Conservation (phyloP, 1,140 invertebrate genomes). For the Papilio polyxenes region DNA sequence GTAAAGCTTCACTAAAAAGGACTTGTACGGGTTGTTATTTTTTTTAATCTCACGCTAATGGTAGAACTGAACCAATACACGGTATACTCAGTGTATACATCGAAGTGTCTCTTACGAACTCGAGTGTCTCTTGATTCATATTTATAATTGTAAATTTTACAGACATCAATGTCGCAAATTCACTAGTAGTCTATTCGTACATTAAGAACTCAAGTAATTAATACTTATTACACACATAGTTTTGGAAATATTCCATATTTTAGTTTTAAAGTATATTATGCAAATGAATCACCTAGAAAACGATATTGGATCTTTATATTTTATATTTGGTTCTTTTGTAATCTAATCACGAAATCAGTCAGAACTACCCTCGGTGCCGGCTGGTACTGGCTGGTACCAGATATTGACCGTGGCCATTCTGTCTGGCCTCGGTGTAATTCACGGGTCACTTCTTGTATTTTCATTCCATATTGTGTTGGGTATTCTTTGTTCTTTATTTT, state of each 20-base stretch:
- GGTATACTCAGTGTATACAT: no score
- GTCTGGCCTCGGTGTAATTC: constrained; percentile 17
- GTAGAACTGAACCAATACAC: no score
- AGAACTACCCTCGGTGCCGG: constrained; percentile 46
- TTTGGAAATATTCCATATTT: background rate
- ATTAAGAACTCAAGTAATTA: background rate
- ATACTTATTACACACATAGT: background rate
- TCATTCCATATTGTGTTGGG: background rate
- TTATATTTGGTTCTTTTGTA: constrained; percentile 52
- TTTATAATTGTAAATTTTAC: no score
- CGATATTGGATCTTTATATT: constrained; percentile 40
- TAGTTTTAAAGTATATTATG: background rate
- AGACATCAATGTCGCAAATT: no score
- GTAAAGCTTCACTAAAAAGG: background rate
- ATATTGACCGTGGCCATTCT: constrained; percentile 51
- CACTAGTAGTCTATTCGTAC: no score
- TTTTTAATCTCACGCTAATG: no score
- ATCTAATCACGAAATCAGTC: constrained; percentile 59
- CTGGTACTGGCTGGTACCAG: constrained; percentile 53
- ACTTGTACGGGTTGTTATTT: background rate
- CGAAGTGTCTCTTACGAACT: no score
- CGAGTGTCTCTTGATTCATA: no score
- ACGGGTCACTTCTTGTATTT: constrained; percentile 46
- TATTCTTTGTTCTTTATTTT: background rate
- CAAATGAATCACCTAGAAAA: background rate